Conservation (phyloP, 1,140 invertebrate species). For the Mercenaria mercenaria region DNA sequence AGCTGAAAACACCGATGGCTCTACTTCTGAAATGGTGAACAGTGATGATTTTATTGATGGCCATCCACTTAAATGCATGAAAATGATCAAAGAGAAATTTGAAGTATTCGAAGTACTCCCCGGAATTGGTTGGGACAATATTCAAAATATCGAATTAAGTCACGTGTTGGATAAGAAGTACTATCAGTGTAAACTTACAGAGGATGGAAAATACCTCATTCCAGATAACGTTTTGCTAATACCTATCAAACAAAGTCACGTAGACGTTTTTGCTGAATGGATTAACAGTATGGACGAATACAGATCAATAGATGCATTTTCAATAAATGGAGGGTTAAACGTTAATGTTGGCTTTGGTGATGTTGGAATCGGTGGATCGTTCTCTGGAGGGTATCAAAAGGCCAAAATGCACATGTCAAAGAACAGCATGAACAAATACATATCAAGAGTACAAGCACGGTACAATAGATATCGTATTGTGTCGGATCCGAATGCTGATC, state of each 20-base stretch:
- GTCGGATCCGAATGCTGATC: background rate
- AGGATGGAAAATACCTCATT: conserved; percentile 12
- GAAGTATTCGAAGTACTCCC: background rate
- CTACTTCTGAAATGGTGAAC: background rate
- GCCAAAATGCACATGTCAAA: background rate
- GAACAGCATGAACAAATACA: background rate
- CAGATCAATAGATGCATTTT: background rate
- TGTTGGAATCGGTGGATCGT: background rate
- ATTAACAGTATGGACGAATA: background rate
- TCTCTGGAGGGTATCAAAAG: background rate
- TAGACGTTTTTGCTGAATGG: background rate
- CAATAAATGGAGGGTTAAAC: background rate
- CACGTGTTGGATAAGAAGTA: background rate
- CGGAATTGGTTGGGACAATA: background rate
- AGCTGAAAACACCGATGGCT: too few species aligned
- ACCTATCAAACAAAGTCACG: background rate
- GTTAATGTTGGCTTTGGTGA: background rate
- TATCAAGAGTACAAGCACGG: background rate
- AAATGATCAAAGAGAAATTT: background rate
- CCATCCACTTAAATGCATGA: background rate
- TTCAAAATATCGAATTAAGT: background rate
- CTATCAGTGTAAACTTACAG: background rate
- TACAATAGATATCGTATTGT: background rate
- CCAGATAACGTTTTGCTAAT: background rate
- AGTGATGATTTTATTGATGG: background rate